Percentiles rank a stretch among this genome's conserved stretches.
Conservation (phyloP, 2,113 vertebrate genomes). For the Tachuris rubrigastra region DNA sequence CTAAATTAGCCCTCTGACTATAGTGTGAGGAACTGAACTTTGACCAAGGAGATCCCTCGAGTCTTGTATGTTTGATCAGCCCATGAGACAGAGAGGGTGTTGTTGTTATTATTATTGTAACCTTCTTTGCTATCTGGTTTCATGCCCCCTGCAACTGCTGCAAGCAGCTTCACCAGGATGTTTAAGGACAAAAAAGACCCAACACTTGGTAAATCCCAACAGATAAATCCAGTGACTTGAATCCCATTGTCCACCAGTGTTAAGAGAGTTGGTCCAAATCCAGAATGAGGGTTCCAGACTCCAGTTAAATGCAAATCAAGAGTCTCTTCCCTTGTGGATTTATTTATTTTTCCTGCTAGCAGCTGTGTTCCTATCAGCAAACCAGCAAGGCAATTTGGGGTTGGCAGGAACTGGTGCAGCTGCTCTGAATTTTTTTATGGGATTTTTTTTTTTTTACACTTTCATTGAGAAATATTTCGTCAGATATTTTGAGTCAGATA, state of each 20-base stretch:
- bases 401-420: neutral
- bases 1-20: neutral
- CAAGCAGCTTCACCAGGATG: neutral
- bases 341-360: neutral
- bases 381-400: neutral
- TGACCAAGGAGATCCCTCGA: neutral
- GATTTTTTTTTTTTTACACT: neutral
- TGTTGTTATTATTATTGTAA: neutral
- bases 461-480: neutral
- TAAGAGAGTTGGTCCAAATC: neutral
- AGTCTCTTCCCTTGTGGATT: neutral
- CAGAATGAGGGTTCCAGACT: neutral
- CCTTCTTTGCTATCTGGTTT: neutral
- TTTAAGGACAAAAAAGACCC: neutral
- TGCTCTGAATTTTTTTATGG: neutral
- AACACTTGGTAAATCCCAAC: neutral
- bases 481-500: neutral
- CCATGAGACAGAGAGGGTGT: neutral
- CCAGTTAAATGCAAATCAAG: neutral
- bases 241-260: neutral
- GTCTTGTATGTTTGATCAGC: neutral
- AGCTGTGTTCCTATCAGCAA: neutral
- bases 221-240: neutral
- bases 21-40: slow-evolving; percentile 2
- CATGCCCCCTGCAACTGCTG: neutral